Evolutionary conservation across 2,888 invertebrate genomes (phyloP).

Genomic region (Carabus problematicus): DNA sequence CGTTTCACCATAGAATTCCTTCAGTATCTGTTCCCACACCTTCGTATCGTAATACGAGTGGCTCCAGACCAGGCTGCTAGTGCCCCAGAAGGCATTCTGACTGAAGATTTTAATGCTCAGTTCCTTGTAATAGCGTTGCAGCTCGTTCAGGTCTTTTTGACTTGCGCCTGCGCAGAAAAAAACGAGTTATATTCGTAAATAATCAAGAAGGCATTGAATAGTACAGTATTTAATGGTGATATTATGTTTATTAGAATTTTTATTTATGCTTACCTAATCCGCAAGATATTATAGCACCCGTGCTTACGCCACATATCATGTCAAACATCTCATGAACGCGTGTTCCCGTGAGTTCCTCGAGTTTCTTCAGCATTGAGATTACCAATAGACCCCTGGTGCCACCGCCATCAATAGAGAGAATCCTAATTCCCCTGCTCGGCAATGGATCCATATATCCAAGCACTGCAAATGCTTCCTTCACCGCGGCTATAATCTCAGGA

Average conservation of each 20-base stretch:
- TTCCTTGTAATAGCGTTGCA: constrained; percentile 67
- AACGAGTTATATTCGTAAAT: constrained; percentile 17
- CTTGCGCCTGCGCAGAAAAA: constrained; percentile 60
- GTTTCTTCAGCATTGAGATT: constrained; percentile 78
- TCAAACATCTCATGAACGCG: constrained; percentile 83
- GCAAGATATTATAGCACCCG: constrained; percentile 81
- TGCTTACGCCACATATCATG: constrained; percentile 84
- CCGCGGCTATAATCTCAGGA: constrained; percentile 54
- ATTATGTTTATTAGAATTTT: background rate
- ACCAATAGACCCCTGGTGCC: constrained; percentile 88
- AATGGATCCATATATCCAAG: constrained; percentile 76
- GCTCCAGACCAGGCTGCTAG: constrained; percentile 79
- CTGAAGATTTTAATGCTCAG: constrained; percentile 71
- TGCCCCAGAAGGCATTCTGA: constrained; percentile 71
- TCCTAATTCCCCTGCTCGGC: constrained; percentile 75
- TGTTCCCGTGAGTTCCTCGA: constrained; percentile 75
- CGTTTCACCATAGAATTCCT: constrained; percentile 68
- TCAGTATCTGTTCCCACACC: constrained; percentile 80
- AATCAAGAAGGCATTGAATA: background rate
- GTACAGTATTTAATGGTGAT: too few species aligned
- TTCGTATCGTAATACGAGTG: constrained; percentile 90
- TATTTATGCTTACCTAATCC: constrained; percentile 66
- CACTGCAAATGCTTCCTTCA: constrained; percentile 68
- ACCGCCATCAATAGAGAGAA: constrained; percentile 89
- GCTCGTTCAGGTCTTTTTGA: constrained; percentile 66